These are phyloP conservation scores for Lycophotia porphyrea DNA, from an alignment of 2,888 invertebrate species.

Conservation along the genomic window DNA sequence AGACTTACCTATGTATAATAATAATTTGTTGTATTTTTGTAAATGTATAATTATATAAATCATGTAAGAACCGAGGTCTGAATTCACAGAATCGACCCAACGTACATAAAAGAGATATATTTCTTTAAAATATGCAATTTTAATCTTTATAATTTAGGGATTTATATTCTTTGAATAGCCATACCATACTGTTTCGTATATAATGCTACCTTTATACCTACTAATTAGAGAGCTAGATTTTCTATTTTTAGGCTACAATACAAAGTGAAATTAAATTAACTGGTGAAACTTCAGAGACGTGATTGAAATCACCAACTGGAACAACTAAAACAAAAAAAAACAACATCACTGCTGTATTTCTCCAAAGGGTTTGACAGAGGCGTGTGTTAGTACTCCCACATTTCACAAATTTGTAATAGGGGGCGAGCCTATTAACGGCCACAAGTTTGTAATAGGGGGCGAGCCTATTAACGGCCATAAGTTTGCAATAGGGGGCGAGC, in stretches of 20 bases:
- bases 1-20: not conserved
- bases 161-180: constrained; percentile 34
- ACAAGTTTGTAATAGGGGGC: too few species aligned
- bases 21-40: constrained; percentile 37
- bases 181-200: constrained; percentile 1
- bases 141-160: not conserved
- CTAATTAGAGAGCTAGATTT: constrained; percentile 54
- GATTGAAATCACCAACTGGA: too few species aligned
- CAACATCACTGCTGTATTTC: too few species aligned
- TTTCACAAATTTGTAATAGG: too few species aligned
- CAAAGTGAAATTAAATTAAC: not conserved
- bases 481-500: too few species aligned
- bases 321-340: too few species aligned
- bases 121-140: constrained; percentile 36
- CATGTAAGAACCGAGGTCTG: not conserved
- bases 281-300: not conserved
- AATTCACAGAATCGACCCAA: not conserved
- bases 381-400: too few species aligned
- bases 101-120: constrained; percentile 1
- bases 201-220: constrained; percentile 18
- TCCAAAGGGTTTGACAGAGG: too few species aligned
- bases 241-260: constrained; percentile 52
- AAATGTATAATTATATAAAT: constrained; percentile 36
- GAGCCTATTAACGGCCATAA: too few species aligned
- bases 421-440: too few species aligned